Base-by-base conservation (phyloP, 2,113 vertebrate species). In the Erythrocebus patas region DNA sequence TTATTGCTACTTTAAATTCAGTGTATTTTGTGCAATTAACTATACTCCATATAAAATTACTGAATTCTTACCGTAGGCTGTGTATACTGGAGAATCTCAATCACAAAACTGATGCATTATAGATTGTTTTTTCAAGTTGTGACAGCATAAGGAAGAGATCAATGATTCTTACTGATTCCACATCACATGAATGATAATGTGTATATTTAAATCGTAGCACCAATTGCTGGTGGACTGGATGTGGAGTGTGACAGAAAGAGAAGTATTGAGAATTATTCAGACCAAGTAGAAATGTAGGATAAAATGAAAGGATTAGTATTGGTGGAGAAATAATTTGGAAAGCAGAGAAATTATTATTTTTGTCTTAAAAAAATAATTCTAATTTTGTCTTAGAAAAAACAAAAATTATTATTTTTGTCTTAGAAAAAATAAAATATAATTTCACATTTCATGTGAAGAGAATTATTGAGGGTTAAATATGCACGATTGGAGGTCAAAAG, bases 1-100 rank as follows among this genome's bases (percentile, higher is more conserved):
- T 64, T 83, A 92, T 73, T 89, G 11, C 7, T 75, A 61, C 30
- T 55, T 17, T 79, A 79, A 66, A 32, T 59, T 50, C 79, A 82
- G 22, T 91, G 35, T 61, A 52, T 68, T 84, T 25, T 95, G 59
- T 96, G 57, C 20, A 83, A 93, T 92, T 95, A 70, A 79, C 52
- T 88, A 64, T 38, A 75, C 52, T 92, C 61, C 75, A 50, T 48
- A 40, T 59, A 78, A 82, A 75, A 66, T 68, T 76, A 83, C 45
- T 76, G 4, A 25, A 70, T 57, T 82, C 43, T 52, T 64, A 88
- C 1, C 8, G 45, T 52, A 23, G 82, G 38, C 4, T 83, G 38
- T 50, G 7, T 38, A 68, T 78, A 22, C 38, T 2, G 70, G 40
- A 40, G n/a, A 82, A 89, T 78, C 17, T 23, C 7, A 81, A 5